phyloP scores from a whole-genome alignment of 2,888 invertebrate genomes.

The Lumbricus terrestris region DNA sequence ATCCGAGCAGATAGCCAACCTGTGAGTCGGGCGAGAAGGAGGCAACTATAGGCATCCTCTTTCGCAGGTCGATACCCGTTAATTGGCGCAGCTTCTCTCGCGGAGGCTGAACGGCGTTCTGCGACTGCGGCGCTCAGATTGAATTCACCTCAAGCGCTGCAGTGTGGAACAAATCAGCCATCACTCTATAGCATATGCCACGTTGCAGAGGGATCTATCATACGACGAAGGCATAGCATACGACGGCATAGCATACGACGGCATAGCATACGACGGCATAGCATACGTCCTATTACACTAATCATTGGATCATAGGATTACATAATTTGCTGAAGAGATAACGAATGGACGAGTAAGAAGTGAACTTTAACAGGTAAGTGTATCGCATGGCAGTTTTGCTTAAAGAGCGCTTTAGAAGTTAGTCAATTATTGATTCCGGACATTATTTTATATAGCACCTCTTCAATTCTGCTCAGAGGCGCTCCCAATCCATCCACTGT shows the following conservation, averaged over 20 bases:
- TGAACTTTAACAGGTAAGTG: not conserved
- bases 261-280: not conserved
- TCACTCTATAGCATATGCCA: not conserved
- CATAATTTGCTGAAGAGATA: not conserved
- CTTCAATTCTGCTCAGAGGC: too few species aligned
- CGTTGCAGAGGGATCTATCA: not conserved
- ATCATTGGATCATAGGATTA: not conserved
- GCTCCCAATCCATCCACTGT: too few species aligned
- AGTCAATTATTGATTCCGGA: not conserved
- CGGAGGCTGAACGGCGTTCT: not conserved
- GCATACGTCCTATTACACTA: not conserved
- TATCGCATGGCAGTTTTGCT: not conserved
- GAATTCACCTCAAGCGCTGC: not conserved
- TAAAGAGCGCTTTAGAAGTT: not conserved
- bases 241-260: not conserved
- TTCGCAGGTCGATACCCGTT: not conserved
- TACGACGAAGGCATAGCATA: too few species aligned
- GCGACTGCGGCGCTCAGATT: not conserved
- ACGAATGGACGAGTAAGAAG: not conserved
- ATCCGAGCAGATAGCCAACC: not conserved
- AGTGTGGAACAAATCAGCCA: not conserved
- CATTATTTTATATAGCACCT: too few species aligned
- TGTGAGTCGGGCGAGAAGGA: not conserved
- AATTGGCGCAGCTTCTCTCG: not conserved
- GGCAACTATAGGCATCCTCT: too few species aligned